Conservation (phyloP, 2,888 invertebrate genomes). For the Cyrtodaria siliqua region DNA sequence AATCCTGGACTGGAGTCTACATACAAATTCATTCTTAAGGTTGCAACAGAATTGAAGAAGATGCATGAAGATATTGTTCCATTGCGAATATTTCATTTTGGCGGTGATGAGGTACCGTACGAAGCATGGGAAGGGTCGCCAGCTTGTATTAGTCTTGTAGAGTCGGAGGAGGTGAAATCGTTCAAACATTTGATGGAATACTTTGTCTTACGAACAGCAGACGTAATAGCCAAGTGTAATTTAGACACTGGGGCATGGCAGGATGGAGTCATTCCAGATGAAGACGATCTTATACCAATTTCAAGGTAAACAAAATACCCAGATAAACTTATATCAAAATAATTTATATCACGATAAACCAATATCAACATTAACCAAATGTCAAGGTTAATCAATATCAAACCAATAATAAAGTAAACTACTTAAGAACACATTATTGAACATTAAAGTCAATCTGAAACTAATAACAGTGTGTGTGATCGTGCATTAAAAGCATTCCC, state of each 20-base stretch:
- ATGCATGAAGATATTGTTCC: conserved; percentile 76
- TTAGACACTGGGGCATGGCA: conserved; percentile 75
- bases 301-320: conserved; percentile 34
- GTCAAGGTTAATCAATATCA: no score
- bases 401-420: no score
- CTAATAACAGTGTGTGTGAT: no score
- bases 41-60: conserved; percentile 74
- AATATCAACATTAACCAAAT: no score
- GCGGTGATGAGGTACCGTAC: conserved; percentile 82
- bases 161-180: conserved; percentile 59
- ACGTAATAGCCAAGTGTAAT: conserved; percentile 66
- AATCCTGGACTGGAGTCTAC: conserved; percentile 83
- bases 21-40: conserved; percentile 79
- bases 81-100: conserved; percentile 79
- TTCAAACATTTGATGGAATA: conserved; percentile 72
- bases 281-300: conserved; percentile 55
- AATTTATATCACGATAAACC: no score
- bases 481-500: no score
- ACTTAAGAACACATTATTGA: no score
- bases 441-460: no score
- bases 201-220: conserved; percentile 74
- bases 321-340: no score
- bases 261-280: conserved; percentile 73
- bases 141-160: conserved; percentile 72
- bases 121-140: conserved; percentile 80